phyloP scores from a whole-genome alignment of 2,113 vertebrate species.

The Circaetus gallicus region DNA sequence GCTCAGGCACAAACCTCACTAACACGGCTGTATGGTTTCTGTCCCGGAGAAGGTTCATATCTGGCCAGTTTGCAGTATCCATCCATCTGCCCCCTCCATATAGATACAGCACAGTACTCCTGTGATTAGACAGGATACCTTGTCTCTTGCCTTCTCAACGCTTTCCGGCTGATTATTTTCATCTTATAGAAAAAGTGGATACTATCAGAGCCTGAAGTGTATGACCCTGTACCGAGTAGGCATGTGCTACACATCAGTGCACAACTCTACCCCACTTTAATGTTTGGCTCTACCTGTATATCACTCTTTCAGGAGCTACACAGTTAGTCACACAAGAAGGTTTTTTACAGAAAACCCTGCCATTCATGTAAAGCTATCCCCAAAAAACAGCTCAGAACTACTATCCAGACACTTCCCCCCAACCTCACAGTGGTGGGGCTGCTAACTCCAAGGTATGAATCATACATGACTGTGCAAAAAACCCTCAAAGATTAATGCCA shows the following conservation, averaged over 20 bases:
- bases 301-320: neutral
- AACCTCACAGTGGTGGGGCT: accelerated
- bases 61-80: constrained; percentile 18
- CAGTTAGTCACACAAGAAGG: neutral
- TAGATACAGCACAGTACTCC: neutral
- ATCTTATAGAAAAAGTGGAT: neutral
- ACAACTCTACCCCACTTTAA: neutral
- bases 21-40: constrained; percentile 24
- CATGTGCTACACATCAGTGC: neutral
- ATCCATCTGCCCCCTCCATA: constrained; percentile 26
- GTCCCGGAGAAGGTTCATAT: neutral
- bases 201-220: neutral
- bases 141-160: neutral
- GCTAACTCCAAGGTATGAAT: neutral
- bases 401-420: neutral
- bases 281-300: neutral
- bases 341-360: neutral
- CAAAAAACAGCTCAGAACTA: neutral
- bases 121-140: neutral
- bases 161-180: neutral
- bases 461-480: neutral
- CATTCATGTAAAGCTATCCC: neutral
- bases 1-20: constrained; percentile 36
- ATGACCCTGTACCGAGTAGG: neutral
- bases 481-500: neutral